These are phyloP conservation scores for Eleginops maclovinus DNA, from an alignment of 2,113 vertebrate species.

Conservation along the genomic window DNA sequence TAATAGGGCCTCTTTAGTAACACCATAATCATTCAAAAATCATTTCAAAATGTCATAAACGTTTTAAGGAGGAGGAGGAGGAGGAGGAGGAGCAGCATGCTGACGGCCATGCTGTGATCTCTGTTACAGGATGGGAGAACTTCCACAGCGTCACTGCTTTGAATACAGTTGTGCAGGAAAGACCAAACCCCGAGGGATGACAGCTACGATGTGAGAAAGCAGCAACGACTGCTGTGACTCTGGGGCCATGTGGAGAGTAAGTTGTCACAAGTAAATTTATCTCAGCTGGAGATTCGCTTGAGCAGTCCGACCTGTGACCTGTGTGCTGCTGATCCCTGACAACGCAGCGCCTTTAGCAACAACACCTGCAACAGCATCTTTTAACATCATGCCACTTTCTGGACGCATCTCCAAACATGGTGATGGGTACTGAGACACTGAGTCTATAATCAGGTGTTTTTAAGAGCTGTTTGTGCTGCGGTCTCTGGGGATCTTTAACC, in stretches of 20 bases:
- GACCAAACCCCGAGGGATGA: not conserved
- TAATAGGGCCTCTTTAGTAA: too few species aligned
- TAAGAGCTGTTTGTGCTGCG: conserved; percentile 34
- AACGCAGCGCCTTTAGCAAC: conserved; percentile 20
- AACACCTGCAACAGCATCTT: conserved; percentile 12
- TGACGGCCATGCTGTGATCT: not conserved
- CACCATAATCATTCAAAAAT: too few species aligned
- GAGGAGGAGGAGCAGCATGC: too few species aligned
- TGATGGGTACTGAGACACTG: conserved; percentile 61
- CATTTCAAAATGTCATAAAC: too few species aligned
- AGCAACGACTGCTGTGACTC: conserved; percentile 10
- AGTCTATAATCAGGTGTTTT: conserved; percentile 51
- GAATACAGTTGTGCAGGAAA: not conserved
- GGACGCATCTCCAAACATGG: conserved; percentile 27
- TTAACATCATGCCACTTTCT: conserved; percentile 62
- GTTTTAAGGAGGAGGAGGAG: not conserved
- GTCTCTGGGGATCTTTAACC: conserved; percentile 29
- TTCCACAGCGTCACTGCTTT: not conserved
- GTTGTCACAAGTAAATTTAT: conserved; percentile 12
- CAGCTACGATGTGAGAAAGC: conserved; percentile 1
- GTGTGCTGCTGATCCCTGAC: conserved; percentile 39
- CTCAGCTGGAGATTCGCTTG: conserved; percentile 29
- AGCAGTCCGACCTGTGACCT: conserved; percentile 23
- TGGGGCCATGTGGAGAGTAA: not conserved
- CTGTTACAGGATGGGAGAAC: not conserved